Evolutionary conservation across 2,797 vertebrate genomes (phyloP), one percentile per base, ranked within the genome.

Genomic region (Rhyacichthys aspro): DNA sequence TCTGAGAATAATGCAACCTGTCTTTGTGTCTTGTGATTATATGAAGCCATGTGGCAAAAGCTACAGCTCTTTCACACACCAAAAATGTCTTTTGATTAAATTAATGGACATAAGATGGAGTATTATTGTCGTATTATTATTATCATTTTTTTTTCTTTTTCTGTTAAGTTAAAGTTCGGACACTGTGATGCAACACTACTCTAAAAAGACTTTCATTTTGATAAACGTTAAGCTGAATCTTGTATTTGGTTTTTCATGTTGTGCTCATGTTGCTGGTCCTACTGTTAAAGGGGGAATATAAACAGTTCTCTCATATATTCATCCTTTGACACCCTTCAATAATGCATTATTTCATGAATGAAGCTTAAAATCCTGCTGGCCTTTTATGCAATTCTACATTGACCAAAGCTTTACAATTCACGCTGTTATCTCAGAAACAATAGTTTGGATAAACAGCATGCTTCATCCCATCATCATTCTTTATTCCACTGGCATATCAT

Each of bases 401-500:
- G 68, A 86, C 58, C 81, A 74, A 83, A 82, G 52, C 66, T 68
- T 74, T 69, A 72, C 67, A 80, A 86, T 86, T 83, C 79, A 78
- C 62, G 60, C 57, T 79, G 76, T 66, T 88, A 82, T 78, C 87
- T 64, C 65, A 59, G 59, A 74, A 70, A 62, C 72, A 66, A 68
- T 64, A 73, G 70, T 93, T 93, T 91, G 73, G 80, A 85, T 87
- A 85, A 84, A 90, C 84, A 82, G 61, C 74, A 81, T 6, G 83
- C 86, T 91, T 93, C 84, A 75, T 90, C 90, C 90, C 47, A 39
- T 59, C 74, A 75, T 79, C 75, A 92, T 95, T 95, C 89, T 85
- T 90, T 87, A 95, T 94, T 94, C 93, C 87, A 76, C 79, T 85
- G 88, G 91, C 90, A 80, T 92, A 92, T 91, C 90, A 80, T 72